These are phyloP conservation scores for Bombus difficillimus DNA, from an alignment of 1,140 invertebrate genomes.

Conservation along the genomic window DNA sequence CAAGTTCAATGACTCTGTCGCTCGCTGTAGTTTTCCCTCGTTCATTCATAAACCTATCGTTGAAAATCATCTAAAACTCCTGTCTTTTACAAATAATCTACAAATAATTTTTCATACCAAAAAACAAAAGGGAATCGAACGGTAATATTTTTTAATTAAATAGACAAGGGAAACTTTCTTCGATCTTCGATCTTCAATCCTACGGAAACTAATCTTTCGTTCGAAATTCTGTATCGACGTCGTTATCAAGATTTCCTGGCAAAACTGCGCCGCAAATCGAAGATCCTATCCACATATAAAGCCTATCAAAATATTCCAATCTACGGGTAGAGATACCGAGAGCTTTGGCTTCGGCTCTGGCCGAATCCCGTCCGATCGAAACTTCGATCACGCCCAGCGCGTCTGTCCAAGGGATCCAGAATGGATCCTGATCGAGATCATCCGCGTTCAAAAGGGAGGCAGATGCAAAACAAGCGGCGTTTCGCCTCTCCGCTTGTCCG, in stretches of 20 bases:
- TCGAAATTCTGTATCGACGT: not conserved
- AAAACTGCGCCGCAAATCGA: not conserved
- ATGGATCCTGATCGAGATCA: conserved; percentile 44
- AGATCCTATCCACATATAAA: conserved; percentile 20
- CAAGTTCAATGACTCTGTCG: not conserved
- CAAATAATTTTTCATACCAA: not conserved
- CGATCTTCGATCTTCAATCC: not conserved
- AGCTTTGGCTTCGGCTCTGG: not conserved
- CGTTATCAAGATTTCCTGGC: not conserved
- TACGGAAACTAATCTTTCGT: not conserved
- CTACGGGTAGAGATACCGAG: not conserved
- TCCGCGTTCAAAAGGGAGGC: not conserved
- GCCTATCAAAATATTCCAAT: conserved; percentile 41
- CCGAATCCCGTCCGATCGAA: not conserved
- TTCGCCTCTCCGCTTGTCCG: conserved; percentile 48
- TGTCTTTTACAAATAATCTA: not conserved
- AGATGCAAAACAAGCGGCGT: conserved; percentile 60
- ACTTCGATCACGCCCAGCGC: conserved; percentile 32
- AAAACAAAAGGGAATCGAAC: not conserved
- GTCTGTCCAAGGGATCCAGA: conserved; percentile 42
- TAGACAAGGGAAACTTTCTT: not conserved
- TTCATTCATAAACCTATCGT: not conserved
- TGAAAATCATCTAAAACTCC: not conserved
- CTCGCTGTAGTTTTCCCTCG: not conserved
- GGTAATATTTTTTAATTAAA: not conserved